phyloP scores from a whole-genome alignment of 2,797 vertebrate species.

The Basileuterus tristriatus region DNA sequence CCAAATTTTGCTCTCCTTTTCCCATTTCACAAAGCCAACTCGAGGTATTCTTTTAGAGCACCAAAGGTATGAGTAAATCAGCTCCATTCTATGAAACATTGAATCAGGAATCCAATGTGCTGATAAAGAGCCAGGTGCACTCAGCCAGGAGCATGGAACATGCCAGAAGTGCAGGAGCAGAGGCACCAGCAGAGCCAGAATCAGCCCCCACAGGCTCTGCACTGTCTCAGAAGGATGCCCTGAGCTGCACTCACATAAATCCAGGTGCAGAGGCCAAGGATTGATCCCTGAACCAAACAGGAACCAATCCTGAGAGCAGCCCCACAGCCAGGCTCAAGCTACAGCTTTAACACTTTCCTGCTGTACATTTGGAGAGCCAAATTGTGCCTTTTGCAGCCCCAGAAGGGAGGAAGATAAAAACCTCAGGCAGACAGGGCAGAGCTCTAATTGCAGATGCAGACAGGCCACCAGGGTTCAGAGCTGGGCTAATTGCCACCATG shows the following conservation, averaged over 20 bases:
- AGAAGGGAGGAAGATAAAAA: not conserved
- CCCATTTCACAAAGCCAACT: not conserved
- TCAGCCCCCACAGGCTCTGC: not conserved
- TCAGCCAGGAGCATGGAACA: not conserved
- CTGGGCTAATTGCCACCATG: constrained; percentile 42
- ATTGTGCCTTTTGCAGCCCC: not conserved
- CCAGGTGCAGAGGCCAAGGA: not conserved
- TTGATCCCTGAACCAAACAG: not conserved
- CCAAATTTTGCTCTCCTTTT: not conserved
- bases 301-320: not conserved
- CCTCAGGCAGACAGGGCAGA: not conserved
- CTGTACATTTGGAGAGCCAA: not conserved
- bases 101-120: not conserved
- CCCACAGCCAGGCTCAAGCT: not conserved
- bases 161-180: not conserved
- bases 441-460: not conserved
- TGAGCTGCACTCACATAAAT: not conserved
- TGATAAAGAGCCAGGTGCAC: not conserved
- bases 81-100: not conserved
- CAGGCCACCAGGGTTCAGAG: constrained; percentile 15
- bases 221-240: not conserved
- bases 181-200: not conserved
- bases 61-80: not conserved
- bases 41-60: not conserved
- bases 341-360: not conserved